Evolutionary conservation across 2,888 invertebrate genomes (phyloP).

Genomic region (Malthinus seriepunctatus): DNA sequence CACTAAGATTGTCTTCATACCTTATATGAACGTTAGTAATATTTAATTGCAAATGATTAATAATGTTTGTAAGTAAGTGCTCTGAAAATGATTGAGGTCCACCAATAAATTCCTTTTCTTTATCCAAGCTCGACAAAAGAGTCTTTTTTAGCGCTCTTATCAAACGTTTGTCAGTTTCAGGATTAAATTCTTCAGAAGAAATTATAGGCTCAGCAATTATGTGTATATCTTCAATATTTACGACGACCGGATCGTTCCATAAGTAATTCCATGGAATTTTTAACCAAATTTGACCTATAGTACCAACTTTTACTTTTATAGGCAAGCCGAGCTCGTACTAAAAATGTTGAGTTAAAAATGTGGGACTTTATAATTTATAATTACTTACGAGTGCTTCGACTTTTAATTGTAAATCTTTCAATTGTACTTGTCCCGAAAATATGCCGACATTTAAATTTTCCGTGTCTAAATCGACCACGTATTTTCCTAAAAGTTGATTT

Average conservation of each 20-base stretch:
- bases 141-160: conserved; percentile 74
- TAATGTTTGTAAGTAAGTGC: conserved; percentile 72
- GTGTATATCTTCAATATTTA: conserved; percentile 76
- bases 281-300: conserved; percentile 73
- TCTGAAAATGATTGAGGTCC: conserved; percentile 72
- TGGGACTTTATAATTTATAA: not conserved
- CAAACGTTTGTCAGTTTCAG: conserved; percentile 72
- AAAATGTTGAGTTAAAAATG: not conserved
- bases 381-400: conserved; percentile 78
- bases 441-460: conserved; percentile 84
- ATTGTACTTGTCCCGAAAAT: conserved; percentile 78
- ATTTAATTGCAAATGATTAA: conserved; percentile 80
- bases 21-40: conserved; percentile 79
- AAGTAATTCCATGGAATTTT: conserved; percentile 81
- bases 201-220: conserved; percentile 77
- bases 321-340: conserved; percentile 82
- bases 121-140: conserved; percentile 69
- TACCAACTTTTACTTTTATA: conserved; percentile 79
- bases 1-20: conserved; percentile 76
- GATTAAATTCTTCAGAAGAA: conserved; percentile 68
- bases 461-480: conserved; percentile 80
- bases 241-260: conserved; percentile 72
- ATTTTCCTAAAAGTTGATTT: conserved; percentile 80
- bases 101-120: conserved; percentile 61
- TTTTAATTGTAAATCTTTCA: conserved; percentile 76